Conservation (phyloP, 2,888 invertebrate genomes). For the Sphaeridia pumilis region DNA sequence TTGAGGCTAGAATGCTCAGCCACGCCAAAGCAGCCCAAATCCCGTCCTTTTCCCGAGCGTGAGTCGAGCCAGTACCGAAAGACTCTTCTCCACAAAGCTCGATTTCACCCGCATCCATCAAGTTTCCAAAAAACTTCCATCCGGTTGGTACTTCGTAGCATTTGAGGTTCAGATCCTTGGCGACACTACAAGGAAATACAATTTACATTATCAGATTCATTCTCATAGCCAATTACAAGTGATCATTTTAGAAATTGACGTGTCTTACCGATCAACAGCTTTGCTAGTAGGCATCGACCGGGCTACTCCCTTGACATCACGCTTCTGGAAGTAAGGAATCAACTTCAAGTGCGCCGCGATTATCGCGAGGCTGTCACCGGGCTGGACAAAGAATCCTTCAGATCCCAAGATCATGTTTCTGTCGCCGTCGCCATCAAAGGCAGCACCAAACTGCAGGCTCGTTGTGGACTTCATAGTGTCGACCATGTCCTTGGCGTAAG, state of each 20-base stretch:
- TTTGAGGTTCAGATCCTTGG: constrained; percentile 58
- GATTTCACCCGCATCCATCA: constrained; percentile 90
- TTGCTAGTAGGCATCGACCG: constrained; percentile 97
- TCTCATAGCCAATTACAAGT: too few relatives aligned
- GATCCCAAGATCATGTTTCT: constrained; percentile 96
- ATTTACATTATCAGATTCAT: too few relatives aligned
- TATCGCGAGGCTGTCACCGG: constrained; percentile 91
- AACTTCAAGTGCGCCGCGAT: constrained; percentile 77
- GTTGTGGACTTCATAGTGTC: constrained; percentile 51
- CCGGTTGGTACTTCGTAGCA: constrained; percentile 92
- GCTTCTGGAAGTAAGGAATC: constrained; percentile 86
- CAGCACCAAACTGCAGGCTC: constrained; percentile 72
- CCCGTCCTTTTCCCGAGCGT: constrained; percentile 98
- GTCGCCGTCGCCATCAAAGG: constrained; percentile 99
- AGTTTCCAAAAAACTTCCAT: constrained; percentile 99
- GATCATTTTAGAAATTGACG: too few relatives aligned
- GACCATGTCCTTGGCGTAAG: constrained; percentile 71
- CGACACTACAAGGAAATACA: constrained; percentile 66
- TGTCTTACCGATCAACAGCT: constrained; percentile 70
- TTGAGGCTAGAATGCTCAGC: constrained; percentile 72
- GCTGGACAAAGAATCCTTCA: constrained; percentile 95
- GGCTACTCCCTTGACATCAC: constrained; percentile 79
- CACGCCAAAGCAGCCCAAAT: constrained; percentile 97
- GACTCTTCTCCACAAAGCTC: constrained; percentile 98
- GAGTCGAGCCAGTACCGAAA: constrained; percentile 97